Evolutionary conservation across 2,797 vertebrate genomes (phyloP).

Genomic region (Thaleichthys pacificus): DNA sequence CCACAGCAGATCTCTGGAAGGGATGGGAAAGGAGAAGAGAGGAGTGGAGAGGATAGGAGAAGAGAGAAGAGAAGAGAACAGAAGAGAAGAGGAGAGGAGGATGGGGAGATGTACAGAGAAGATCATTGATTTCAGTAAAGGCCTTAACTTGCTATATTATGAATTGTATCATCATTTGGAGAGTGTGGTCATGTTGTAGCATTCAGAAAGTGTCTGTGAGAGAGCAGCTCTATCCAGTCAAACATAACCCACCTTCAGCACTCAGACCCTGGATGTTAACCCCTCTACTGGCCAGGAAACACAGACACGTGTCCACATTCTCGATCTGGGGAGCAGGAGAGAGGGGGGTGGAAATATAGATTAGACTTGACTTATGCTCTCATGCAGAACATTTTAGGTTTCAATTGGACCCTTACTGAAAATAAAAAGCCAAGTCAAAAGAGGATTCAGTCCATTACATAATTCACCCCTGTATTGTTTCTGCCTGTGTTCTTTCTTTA

Average conservation of each 20-base stretch:
- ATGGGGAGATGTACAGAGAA: background rate
- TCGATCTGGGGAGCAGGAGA: conserved; percentile 82
- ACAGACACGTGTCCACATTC: conserved; percentile 96
- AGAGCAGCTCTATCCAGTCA: background rate
- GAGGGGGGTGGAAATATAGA: conserved; percentile 11
- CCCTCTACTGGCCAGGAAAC: conserved; percentile 96
- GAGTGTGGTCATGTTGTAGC: background rate
- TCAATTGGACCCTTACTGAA: too few species aligned
- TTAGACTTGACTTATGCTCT: too few species aligned
- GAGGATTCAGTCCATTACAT: background rate
- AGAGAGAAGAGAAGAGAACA: background rate
- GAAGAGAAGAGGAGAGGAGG: too few species aligned
- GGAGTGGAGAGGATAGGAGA: background rate
- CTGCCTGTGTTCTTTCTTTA: background rate
- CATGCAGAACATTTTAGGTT: too few species aligned
- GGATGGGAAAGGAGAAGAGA: conserved; percentile 2
- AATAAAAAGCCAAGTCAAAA: too few species aligned
- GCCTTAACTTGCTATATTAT: too few species aligned
- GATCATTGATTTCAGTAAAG: background rate
- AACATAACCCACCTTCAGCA: conserved; percentile 83
- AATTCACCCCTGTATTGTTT: background rate
- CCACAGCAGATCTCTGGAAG: conserved; percentile 87
- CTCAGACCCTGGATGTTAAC: conserved; percentile 98
- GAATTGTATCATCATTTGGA: background rate
- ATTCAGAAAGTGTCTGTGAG: background rate